phyloP scores from a whole-genome alignment of 2,113 vertebrate species.

The Corynorhinus townsendii region DNA sequence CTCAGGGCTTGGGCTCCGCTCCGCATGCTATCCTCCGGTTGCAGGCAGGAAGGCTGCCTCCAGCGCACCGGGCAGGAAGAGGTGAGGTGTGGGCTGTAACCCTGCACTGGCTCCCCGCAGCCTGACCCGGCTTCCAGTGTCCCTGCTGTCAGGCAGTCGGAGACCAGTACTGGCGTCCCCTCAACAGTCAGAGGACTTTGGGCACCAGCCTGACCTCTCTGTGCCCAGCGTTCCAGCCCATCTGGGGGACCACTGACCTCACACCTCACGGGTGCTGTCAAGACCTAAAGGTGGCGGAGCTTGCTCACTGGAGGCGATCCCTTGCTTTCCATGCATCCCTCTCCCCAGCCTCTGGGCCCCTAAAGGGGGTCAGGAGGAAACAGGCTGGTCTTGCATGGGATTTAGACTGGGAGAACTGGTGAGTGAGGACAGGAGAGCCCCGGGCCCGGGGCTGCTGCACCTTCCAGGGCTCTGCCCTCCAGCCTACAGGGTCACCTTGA shows the following conservation, averaged over 20 bases:
- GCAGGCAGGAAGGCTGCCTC: too few species aligned
- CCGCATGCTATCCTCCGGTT: too few species aligned
- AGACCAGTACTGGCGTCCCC: background rate
- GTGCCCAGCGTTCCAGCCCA: background rate
- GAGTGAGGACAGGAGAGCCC: rapidly evolving
- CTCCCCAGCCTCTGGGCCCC: background rate
- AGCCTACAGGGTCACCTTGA: rapidly evolving
- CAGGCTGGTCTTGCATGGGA: rapidly evolving
- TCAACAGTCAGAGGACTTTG: rapidly evolving
- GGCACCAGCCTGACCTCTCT: rapidly evolving
- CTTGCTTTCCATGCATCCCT: too few species aligned
- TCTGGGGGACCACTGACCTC: too few species aligned
- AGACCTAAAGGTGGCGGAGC: background rate
- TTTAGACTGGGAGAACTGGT: background rate
- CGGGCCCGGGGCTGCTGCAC: rapidly evolving
- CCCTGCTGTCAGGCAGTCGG: rapidly evolving
- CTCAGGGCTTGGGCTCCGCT: too few species aligned
- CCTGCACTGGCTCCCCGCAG: background rate
- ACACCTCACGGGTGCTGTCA: rapidly evolving
- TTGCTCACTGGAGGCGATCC: rapidly evolving
- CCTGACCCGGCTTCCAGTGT: too few species aligned
- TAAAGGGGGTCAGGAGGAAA: background rate
- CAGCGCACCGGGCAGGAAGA: background rate
- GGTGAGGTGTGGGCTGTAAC: background rate
- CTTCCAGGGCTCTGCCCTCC: background rate